A percentile compares a stretch with the other conserved stretches of the same genome.
Conservation (phyloP, 2,888 invertebrate species). For the Athalia rosae region DNA sequence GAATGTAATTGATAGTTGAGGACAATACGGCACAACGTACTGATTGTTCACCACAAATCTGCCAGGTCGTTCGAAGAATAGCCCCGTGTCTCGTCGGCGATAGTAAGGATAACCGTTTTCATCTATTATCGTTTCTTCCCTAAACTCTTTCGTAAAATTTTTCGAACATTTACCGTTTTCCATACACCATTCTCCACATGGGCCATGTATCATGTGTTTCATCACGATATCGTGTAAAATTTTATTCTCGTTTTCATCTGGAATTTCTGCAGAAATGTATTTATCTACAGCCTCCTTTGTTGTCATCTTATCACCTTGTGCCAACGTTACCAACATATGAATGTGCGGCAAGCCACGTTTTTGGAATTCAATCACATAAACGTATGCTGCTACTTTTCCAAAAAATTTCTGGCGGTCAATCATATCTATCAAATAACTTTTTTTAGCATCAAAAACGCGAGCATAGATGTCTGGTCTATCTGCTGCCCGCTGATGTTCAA, state of each 20-base stretch:
- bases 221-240: constrained; percentile 61
- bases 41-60: constrained; percentile 19
- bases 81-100: constrained; percentile 41
- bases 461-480: constrained; percentile 68
- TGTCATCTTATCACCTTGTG: constrained; percentile 50
- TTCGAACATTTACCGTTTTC: constrained; percentile 58
- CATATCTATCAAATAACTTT: too few species aligned
- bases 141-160: constrained; percentile 59
- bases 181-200: constrained; percentile 60
- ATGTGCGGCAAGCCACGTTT: constrained; percentile 54
- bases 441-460: constrained; percentile 64
- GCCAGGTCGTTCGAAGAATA: constrained; percentile 52
- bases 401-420: too few species aligned
- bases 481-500: constrained; percentile 55
- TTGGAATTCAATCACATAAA: constrained; percentile 53
- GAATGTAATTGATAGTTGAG: constrained; percentile 47
- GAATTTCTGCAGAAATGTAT: constrained; percentile 63
- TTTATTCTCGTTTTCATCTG: constrained; percentile 58
- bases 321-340: constrained; percentile 53
- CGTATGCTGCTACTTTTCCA: constrained; percentile 48
- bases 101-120: constrained; percentile 41
- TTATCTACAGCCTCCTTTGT: constrained; percentile 52
- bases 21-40: constrained; percentile 11
- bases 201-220: constrained; percentile 67
- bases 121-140: constrained; percentile 27